These are phyloP conservation scores for Metridium senile DNA, from an alignment of 92 coral and sea anemone genomes.

Conservation along the genomic window DNA sequence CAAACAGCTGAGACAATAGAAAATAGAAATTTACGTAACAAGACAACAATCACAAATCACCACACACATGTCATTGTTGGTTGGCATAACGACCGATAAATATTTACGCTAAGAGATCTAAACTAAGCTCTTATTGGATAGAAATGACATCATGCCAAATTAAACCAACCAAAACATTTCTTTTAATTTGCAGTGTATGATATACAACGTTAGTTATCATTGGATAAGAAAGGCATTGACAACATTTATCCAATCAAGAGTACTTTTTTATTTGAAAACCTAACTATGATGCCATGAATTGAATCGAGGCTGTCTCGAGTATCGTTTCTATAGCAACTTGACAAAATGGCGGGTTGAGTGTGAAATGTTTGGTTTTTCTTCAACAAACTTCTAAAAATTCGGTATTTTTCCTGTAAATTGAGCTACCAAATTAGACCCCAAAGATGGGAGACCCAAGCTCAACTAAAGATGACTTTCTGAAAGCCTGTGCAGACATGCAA, in stretches of 20 bases:
- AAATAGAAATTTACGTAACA: neutral
- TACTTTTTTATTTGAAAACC: neutral
- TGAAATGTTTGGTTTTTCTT: neutral
- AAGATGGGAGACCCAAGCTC: conserved; percentile 85
- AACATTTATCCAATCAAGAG: conserved; percentile 24
- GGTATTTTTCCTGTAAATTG: neutral
- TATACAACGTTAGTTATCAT: neutral
- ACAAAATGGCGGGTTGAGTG: conserved; percentile 67
- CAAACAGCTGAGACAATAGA: neutral
- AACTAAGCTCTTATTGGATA: conserved; percentile 31
- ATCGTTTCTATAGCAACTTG: conserved; percentile 46
- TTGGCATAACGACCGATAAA: conserved; percentile 69
- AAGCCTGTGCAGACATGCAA: conserved; percentile 70
- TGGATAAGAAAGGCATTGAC: neutral
- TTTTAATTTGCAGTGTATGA: conserved; percentile 1
- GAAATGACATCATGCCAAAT: conserved; percentile 3
- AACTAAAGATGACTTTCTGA: conserved; percentile 80
- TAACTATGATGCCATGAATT: neutral
- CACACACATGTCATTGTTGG: conserved; percentile 24
- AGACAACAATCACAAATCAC: neutral
- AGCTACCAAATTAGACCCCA: neutral
- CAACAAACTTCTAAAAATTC: neutral
- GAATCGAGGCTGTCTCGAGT: conserved; percentile 21
- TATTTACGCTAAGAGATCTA: conserved; percentile 50
- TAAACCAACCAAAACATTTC: conserved; percentile 16